A percentile compares a stretch with the other conserved stretches of the same genome.
phyloP scores from a whole-genome alignment of 1,140 invertebrate species.

The Triops longicaudatus region DNA sequence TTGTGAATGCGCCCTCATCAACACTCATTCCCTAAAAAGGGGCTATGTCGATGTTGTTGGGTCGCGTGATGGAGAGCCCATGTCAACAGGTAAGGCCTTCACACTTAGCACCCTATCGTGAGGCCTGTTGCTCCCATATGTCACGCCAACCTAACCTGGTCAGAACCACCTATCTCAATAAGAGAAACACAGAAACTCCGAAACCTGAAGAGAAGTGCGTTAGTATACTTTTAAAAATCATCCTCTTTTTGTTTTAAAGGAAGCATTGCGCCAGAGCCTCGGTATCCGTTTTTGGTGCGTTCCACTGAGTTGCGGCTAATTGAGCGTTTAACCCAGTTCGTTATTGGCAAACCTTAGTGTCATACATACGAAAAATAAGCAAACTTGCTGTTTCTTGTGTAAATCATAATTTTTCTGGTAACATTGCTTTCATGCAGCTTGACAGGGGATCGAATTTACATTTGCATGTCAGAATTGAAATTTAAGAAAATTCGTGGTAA shows the following conservation, averaged over 20 bases:
- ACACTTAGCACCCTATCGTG: slow-evolving; percentile 14
- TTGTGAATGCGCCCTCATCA: neutral
- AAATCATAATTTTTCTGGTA: no score
- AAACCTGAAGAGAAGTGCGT: neutral
- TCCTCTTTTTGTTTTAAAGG: neutral
- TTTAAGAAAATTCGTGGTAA: no score
- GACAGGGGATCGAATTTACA: no score
- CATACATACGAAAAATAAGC: no score
- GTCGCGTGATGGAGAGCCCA: slow-evolving; percentile 10
- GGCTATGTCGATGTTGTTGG: slow-evolving; percentile 8
- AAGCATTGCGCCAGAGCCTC: neutral
- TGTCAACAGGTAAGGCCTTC: slow-evolving; percentile 7
- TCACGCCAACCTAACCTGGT: slow-evolving; percentile 7
- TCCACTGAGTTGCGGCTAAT: no score
- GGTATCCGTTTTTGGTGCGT: slow-evolving; percentile 8
- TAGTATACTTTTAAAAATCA: neutral
- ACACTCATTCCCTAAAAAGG: slow-evolving; percentile 5
- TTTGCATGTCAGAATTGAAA: no score
- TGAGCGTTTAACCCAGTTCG: no score
- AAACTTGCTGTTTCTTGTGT: no score
- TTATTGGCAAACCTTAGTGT: no score
- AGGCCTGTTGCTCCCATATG: slow-evolving; percentile 10
- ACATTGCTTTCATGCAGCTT: no score
- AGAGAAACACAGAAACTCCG: neutral
- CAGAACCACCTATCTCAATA: neutral